These are phyloP conservation scores for Druon quercuslanigerum DNA, from an alignment of 1,140 invertebrate genomes.

Conservation along the genomic window DNA sequence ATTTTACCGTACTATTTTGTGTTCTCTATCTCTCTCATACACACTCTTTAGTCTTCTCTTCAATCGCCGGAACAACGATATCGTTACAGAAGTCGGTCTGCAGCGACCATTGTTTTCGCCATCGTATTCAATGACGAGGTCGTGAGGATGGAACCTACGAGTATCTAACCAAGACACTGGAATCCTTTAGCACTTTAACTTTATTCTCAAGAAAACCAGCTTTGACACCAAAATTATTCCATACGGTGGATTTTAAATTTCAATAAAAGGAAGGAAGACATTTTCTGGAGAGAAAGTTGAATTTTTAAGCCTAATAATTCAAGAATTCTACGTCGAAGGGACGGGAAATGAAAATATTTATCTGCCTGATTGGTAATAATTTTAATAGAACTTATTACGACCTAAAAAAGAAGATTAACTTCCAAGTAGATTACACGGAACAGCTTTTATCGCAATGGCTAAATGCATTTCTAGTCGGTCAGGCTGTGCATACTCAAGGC, in stretches of 20 bases:
- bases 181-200: background rate
- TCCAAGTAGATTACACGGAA: too few species aligned
- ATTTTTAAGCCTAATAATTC: too few species aligned
- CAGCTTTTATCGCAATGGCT: too few species aligned
- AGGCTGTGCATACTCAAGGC: too few species aligned
- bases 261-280: background rate
- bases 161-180: slow-evolving; percentile 14
- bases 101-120: slow-evolving; percentile 58
- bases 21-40: background rate
- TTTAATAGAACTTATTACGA: too few species aligned
- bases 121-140: slow-evolving; percentile 45
- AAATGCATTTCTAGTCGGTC: too few species aligned
- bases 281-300: too few species aligned
- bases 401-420: too few species aligned
- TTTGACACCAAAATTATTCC: background rate
- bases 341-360: too few species aligned
- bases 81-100: slow-evolving; percentile 58
- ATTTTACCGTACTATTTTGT: background rate
- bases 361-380: too few species aligned
- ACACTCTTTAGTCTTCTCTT: slow-evolving; percentile 46
- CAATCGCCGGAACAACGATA: slow-evolving; percentile 57
- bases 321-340: too few species aligned
- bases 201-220: background rate
- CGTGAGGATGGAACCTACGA: background rate
- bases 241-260: background rate